Percentiles rank a stretch among this genome's conserved stretches.
These are phyloP conservation scores for Danio albolineatus DNA, from an alignment of 2,797 vertebrate genomes.

Conservation along the genomic window DNA sequence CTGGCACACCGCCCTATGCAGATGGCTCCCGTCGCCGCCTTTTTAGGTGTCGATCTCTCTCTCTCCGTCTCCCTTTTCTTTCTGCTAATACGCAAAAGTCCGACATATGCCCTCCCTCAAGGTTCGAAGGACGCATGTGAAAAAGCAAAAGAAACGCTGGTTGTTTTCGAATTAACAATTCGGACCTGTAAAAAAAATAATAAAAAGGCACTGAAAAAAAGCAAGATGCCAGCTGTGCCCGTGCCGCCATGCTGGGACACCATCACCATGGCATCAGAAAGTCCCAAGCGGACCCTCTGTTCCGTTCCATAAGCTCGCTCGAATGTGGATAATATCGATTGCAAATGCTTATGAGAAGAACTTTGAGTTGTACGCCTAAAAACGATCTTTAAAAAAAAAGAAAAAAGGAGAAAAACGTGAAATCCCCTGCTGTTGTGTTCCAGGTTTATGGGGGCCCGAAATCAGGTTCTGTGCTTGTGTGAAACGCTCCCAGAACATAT, in stretches of 20 bases:
- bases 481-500: constrained; percentile 80
- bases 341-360: neutral
- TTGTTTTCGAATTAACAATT: constrained; percentile 49
- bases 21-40: constrained; percentile 89
- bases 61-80: constrained; percentile 50
- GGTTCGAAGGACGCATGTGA: constrained; percentile 34
- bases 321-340: constrained; percentile 2
- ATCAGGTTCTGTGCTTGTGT: constrained; percentile 68
- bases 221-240: constrained; percentile 58
- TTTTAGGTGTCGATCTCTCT: constrained; percentile 72
- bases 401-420: neutral
- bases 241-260: constrained; percentile 49
- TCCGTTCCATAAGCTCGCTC: constrained; percentile 2
- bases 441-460: constrained; percentile 72
- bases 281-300: constrained; percentile 20
- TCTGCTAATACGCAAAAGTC: constrained; percentile 58
- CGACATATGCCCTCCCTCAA: constrained; percentile 63
- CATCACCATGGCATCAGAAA: constrained; percentile 54
- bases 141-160: constrained; percentile 16
- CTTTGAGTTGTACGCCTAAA: neutral
- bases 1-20: constrained; percentile 90
- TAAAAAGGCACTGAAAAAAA: constrained; percentile 1
- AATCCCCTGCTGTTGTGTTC: constrained; percentile 64
- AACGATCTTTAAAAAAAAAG: neutral
- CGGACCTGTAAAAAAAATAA: constrained; percentile 14